A percentile compares a stretch with the other conserved stretches of the same genome.
These are phyloP conservation scores for Pissodes strobi DNA, from an alignment of 1,140 invertebrate genomes.

Conservation along the genomic window DNA sequence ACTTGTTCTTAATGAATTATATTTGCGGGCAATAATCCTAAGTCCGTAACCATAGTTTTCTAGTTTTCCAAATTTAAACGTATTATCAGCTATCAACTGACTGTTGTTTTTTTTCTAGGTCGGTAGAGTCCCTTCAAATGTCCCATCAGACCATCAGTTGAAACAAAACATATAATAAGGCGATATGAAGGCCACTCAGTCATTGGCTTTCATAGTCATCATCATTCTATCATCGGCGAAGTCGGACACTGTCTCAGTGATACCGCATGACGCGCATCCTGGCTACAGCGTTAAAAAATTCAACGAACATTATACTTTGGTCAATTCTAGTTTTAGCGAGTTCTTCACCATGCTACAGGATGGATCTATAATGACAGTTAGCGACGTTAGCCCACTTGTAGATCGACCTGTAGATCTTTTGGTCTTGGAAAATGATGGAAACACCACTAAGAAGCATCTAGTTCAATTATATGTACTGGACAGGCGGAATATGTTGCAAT, in stretches of 20 bases:
- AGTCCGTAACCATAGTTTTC: no score
- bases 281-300: conserved; percentile 83
- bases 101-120: conserved; percentile 7
- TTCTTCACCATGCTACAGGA: conserved; percentile 87
- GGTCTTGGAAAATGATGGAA: conserved; percentile 78
- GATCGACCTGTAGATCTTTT: conserved; percentile 79
- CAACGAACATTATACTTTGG: conserved; percentile 65
- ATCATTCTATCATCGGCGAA: conserved; percentile 18
- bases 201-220: conserved; percentile 31
- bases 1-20: no score
- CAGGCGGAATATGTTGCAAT: conserved; percentile 76
- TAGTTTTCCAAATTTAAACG: no score
- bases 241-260: conserved; percentile 60
- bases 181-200: conserved; percentile 17
- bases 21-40: no score
- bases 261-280: conserved; percentile 82
- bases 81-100: no score
- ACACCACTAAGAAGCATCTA: conserved; percentile 77
- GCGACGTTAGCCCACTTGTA: conserved; percentile 78
- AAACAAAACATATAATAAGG: neutral
- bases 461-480: conserved; percentile 82
- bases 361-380: conserved; percentile 87
- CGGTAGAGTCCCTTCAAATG: neutral
- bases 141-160: conserved; percentile 19
- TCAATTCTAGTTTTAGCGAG: conserved; percentile 77